A percentile compares a stretch with the other conserved stretches of the same genome.
Evolutionary conservation across 2,113 vertebrate species (phyloP).

Genomic region (Lasiurus borealis): DNA sequence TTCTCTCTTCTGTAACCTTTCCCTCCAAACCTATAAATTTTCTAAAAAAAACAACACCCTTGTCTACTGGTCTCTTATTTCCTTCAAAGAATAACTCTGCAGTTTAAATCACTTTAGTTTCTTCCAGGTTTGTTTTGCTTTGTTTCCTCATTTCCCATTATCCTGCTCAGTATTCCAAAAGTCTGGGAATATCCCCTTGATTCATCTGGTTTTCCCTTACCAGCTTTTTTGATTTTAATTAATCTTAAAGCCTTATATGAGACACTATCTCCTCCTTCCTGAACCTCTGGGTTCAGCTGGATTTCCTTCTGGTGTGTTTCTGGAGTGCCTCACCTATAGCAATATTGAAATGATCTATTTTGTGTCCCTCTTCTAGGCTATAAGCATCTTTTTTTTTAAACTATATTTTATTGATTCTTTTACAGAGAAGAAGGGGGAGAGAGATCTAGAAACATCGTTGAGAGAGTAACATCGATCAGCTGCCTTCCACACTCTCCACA

Average conservation of each 20-base stretch:
- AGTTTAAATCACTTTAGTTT: slow-evolving; percentile 8
- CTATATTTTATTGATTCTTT: too few relatives aligned
- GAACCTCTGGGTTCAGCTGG: not conserved
- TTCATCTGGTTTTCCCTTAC: not conserved
- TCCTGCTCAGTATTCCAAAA: slow-evolving; percentile 19
- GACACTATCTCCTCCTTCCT: not conserved
- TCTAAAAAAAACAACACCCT: not conserved
- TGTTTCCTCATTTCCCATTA: not conserved
- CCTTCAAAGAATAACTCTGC: not conserved
- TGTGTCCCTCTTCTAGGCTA: not conserved
- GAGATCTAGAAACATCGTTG: too few relatives aligned
- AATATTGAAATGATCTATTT: not conserved
- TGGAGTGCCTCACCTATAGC: not conserved
- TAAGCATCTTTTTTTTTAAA: not conserved
- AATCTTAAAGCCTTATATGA: not conserved
- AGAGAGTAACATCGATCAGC: too few relatives aligned
- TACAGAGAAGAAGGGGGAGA: too few relatives aligned
- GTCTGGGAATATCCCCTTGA: not conserved
- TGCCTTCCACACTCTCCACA: too few relatives aligned
- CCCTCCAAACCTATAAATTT: not conserved
- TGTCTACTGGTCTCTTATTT: not conserved
- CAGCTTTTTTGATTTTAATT: slow-evolving; percentile 6
- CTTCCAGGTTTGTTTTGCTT: not conserved
- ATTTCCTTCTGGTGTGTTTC: not conserved
- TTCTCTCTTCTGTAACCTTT: not conserved